Evolutionary conservation across 2,113 vertebrate species (phyloP), one percentile per base, ranked within the genome.

Genomic region (Varanus salvator): DNA sequence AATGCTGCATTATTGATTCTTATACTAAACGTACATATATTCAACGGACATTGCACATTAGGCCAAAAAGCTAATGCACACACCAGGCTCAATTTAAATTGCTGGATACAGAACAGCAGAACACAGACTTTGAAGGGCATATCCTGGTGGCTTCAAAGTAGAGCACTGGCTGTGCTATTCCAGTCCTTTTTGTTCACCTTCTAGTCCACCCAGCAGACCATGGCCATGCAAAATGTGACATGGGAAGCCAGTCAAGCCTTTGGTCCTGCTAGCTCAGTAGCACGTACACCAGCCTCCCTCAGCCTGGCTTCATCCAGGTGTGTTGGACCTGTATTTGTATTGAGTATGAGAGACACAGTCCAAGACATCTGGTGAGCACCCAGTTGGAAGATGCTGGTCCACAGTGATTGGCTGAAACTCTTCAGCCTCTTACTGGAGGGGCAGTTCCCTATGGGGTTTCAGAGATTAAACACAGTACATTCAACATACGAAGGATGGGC

Each of bases 31-130:
- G 57, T n/a, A 85, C 57, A 8, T 2, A 23, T 75, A 68, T 76
- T 81, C 29, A 57, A 0, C 0, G 14, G 85, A 80, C 48, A 57
- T 17, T 57, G 72, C 76, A n/a, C 3, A 72, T 89, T 86, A 75
- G 48, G 8, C 52, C 87, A 74, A 66, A 88, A 88, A 93, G 64
- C 9, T 52, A 1, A 64, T 82, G 17, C 15, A 60, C 52, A 38
- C n/a, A 1, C 69, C n/a, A 80, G 34, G 2, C 7, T 88, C 88
- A 68, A 88, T 80, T 92, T 81, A 74, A 91, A 78, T 31, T n/a
- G 54, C 6, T 8, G 54, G 6, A 19, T 23, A 78, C 15, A 84
- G 31, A 6, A 89, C 2, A 66, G 54, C 29, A 52, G 25, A 77
- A 84, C 3, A 34, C 74, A 87, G 34, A 19, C 25, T 80, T 12